Evolutionary conservation across 2,113 vertebrate genomes (phyloP).

Genomic region (Morone chrysops): DNA sequence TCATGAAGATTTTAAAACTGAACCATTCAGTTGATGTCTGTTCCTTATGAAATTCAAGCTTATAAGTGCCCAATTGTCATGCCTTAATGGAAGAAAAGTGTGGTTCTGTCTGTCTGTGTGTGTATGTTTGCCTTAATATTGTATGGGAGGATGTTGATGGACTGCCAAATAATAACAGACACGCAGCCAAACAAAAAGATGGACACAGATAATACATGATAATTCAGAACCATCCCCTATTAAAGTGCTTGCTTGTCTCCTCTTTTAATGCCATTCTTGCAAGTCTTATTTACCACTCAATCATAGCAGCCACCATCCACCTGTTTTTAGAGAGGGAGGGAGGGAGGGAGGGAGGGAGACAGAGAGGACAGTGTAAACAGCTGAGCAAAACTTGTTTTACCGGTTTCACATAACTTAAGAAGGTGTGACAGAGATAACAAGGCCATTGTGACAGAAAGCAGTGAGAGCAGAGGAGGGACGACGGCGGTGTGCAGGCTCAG

Average conservation of each 20-base stretch:
- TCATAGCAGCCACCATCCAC: constrained; percentile 48
- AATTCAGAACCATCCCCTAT: background rate
- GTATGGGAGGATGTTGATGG: background rate
- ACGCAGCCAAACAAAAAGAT: background rate
- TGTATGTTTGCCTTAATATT: background rate
- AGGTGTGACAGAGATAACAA: constrained; percentile 83
- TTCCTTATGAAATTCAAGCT: background rate
- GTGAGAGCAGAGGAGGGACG: constrained; percentile 34
- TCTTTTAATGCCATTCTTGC: constrained; percentile 3
- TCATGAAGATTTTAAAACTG: background rate
- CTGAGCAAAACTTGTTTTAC: constrained; percentile 76
- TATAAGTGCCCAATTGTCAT: background rate
- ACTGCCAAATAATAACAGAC: background rate
- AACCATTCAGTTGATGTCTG: background rate
- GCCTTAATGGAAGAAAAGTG: background rate
- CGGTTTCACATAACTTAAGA: constrained; percentile 82
- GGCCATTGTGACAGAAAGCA: constrained; percentile 68
- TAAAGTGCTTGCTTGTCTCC: constrained; percentile 18
- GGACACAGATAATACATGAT: background rate
- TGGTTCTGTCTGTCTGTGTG: background rate
- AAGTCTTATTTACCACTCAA: constrained; percentile 36
- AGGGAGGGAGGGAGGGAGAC: constrained; percentile 27
- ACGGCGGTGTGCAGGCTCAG: background rate
- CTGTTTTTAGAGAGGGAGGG: constrained; percentile 33
- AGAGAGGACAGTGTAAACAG: constrained; percentile 71